These are phyloP conservation scores for Thymelicus lineola DNA, from an alignment of 2,888 invertebrate species.

Conservation along the genomic window DNA sequence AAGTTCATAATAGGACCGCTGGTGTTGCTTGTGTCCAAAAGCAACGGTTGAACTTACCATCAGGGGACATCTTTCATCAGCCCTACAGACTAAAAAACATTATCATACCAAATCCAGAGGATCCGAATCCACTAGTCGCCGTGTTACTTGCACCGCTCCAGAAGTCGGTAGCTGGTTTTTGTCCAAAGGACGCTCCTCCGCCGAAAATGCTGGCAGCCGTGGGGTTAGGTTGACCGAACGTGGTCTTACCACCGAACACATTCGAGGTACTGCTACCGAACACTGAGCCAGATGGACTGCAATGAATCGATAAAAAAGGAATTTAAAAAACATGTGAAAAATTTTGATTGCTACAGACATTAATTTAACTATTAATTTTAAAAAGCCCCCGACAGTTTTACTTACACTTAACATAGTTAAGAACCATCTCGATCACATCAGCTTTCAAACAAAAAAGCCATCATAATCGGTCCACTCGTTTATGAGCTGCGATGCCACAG, in stretches of 20 bases:
- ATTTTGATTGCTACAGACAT: no score
- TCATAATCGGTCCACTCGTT: no score
- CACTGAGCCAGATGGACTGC: slow-evolving; percentile 61
- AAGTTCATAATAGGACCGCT: no score
- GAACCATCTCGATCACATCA: no score
- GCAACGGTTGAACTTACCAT: no score
- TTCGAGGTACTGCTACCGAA: slow-evolving; percentile 64
- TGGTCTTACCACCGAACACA: slow-evolving; percentile 68
- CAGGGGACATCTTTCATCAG: no score
- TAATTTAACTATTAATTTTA: no score
- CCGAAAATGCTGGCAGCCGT: slow-evolving; percentile 68
- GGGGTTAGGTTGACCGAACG: slow-evolving; percentile 68
- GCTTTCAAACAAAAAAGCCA: no score
- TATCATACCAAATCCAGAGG: slow-evolving; percentile 65
- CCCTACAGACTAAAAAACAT: neutral
- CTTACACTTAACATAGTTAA: no score
- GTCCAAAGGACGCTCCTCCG: slow-evolving; percentile 59
- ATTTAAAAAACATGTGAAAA: neutral
- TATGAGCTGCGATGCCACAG: no score
- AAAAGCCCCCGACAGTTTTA: no score
- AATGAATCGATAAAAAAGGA: neutral
- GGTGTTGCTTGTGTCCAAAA: no score
- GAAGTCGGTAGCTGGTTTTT: slow-evolving; percentile 63
- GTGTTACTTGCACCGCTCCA: slow-evolving; percentile 63
- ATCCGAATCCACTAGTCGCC: slow-evolving; percentile 63